Base-by-base conservation (phyloP, 2,797 vertebrate species). In the Aeoliscus strigatus region DNA sequence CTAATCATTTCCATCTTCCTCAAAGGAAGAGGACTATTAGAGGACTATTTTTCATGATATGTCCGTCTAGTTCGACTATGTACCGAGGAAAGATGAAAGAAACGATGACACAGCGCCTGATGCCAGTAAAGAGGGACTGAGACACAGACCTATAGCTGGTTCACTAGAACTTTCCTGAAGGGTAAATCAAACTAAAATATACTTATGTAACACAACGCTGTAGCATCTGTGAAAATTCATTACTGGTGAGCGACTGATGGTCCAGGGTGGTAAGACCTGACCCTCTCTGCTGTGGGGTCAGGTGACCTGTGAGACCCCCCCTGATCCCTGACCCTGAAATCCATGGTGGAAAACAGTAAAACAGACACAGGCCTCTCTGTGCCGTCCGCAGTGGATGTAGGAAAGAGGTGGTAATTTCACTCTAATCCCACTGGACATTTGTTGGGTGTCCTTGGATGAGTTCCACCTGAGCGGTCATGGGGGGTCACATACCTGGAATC, bases 1-100 rank as follows among this genome's bases (percentile, higher is more conserved):
- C 14, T 70, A 78, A 82, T 78, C 64, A 61, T 33, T 81, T 75
- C 72, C 75, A 80, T 75, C 31, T 38, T 12, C 36, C 29, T 36
- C 23, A 14, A 27, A 16, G 40, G 30, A 26, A 34, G 15, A n/a
- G n/a, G n/a, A n/a, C n/a, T n/a, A n/a, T n/a, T n/a, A n/a, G n/a
- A n/a, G n/a, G n/a, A n/a, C n/a, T n/a, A n/a, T n/a, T n/a, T n/a
- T n/a, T n/a, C n/a, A n/a, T n/a, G n/a, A n/a, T n/a, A n/a, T n/a
- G n/a, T n/a, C n/a, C n/a, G n/a, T n/a, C n/a, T n/a, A n/a, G n/a
- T n/a, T 21, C 6, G 18, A 21, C 3, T 21, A 3, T 21, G 18
- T 21, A 21, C 18, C 6, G 18, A 21, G 18, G 18, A 21, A 21
- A 21, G 18, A 21, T 21, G 18, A 21, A 6, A 21, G 18, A 21